Base-by-base conservation (phyloP, 2,888 invertebrate species). In the Celastrina argiolus region DNA sequence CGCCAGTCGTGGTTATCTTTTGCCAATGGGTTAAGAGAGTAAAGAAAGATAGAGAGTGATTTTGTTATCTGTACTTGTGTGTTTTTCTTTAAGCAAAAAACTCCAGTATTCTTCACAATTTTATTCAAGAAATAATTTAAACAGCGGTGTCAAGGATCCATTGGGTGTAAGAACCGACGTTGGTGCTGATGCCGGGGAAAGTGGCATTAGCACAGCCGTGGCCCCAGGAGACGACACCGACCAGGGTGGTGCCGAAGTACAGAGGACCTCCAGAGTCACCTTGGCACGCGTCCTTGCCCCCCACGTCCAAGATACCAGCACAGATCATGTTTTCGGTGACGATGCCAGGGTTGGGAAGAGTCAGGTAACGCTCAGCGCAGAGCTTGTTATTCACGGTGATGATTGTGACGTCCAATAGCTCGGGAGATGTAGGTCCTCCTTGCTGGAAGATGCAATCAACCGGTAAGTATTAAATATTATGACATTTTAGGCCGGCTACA, bases 211-310 rank as follows among this genome's bases (percentile, higher is more conserved):
- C 88, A 71, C 88, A 89, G 22, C 82, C 80, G 68, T 79, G 80
- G 68, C 88, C 86, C 79, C 83, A 87, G 67, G 88, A 85, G 41
- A 85, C 84, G 66, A 88, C 76, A 36, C 88, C 88, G 68, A 88
- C 78, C 66, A 85, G 78, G 66, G 78, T 77, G 2, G 69, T 14
- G 61, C 78, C 78, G 69, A 76, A 76, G 74, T 71, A 72, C 34
- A 74, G 66, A 0, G 75, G 74, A n/a, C 74, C 74, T 0, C 76
- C 90, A 66, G 85, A 83, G 77, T 90, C 89, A 1, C 74, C 76
- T 16, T 72, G 72, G 67, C 76, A 76, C 14, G 77, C 78, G n/a
- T 76, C 79, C 1, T 71, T 74, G 45, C 83, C 83, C 0, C 83
- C 82, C 4, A 80, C 71, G 36, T 85, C 78, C 0, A 81, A 68